These are phyloP conservation scores for Protaetia brevitarsis DNA, from an alignment of 1,140 invertebrate genomes.

Conservation along the genomic window DNA sequence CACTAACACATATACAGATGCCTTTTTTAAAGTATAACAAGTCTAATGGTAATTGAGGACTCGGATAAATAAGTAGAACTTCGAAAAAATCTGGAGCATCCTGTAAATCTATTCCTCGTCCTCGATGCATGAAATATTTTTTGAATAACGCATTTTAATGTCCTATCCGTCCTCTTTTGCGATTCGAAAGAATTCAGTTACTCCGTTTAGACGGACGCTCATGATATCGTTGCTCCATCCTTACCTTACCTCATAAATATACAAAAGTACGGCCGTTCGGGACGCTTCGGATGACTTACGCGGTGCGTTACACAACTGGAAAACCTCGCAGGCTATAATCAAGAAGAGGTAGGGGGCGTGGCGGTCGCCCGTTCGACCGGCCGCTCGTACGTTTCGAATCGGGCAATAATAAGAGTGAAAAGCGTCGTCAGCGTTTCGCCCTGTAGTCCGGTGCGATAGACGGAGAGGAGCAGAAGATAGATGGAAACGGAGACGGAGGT, in stretches of 20 bases:
- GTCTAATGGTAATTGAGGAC: too few species aligned
- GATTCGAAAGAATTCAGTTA: too few species aligned
- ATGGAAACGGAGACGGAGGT: background rate
- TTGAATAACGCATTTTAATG: too few species aligned
- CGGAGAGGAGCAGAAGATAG: slow-evolving; percentile 1
- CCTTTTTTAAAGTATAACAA: too few species aligned
- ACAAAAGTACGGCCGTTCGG: background rate
- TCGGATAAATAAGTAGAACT: too few species aligned
- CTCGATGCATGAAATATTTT: too few species aligned
- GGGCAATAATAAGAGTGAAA: background rate
- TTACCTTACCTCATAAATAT: slow-evolving; percentile 12
- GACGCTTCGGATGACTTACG: background rate
- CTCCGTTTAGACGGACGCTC: too few species aligned
- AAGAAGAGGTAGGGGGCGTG: slow-evolving; percentile 5
- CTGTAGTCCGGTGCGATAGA: background rate
- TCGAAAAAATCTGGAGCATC: too few species aligned
- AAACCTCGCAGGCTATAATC: slow-evolving; percentile 12
- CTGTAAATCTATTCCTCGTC: too few species aligned
- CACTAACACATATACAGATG: too few species aligned
- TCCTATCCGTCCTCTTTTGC: too few species aligned
- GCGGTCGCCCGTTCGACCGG: background rate
- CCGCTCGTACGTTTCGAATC: background rate
- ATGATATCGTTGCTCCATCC: too few species aligned
- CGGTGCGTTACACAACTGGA: background rate
- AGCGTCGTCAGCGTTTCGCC: background rate